Evolutionary conservation across 2,113 vertebrate species (phyloP), one percentile per base, ranked within the genome.

Genomic region (Pristiophorus japonicus): DNA sequence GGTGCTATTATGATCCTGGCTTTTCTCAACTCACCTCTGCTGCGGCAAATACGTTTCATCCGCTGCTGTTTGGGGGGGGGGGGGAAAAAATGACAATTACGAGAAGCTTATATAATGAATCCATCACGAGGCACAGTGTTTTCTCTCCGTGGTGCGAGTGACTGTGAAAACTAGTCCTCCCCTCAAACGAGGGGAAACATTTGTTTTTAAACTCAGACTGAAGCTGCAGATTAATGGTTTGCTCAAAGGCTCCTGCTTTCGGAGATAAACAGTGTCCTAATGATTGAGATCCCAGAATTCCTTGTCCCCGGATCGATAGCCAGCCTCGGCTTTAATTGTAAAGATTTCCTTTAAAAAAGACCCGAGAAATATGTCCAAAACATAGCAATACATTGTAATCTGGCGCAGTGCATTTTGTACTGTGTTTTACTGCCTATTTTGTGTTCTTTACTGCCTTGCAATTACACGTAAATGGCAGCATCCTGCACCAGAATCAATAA

Each of bases 181-280:
- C 30, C 51, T 90, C 27, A 14, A 90, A 90, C 16, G 30, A 90
- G 47, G 87, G 87, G 27, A 94, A 66, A 94, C 87, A 90, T 94
- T 94, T 94, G 45, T 66, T 94, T 94, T 66, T 38, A 94, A 65
- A 42, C 42, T 42, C 63, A 66, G 67, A 45, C 45, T 66, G 91
- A 66, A 94, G 63, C n/a, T 42, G 59, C 5, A 67, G 91, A 94
- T 94, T 94, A 94, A 94, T 94, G 38, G 7, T 66, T 67, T 24
- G 22, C 63, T 45, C 20, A 67, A 94, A 38, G 20, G 7, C 38
- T 94, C 62, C 63, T 94, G 91, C 91, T 67, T 94, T 94, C 11
- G 22, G 38, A 94, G 91, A 94, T 94, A 94, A 94, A 67, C 91
- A 94, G 91, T 4, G 14, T 94, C 91, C 63, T 94, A 94, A 94